Conservation (phyloP, 2,888 invertebrate genomes). For the Andrena bicolor region DNA sequence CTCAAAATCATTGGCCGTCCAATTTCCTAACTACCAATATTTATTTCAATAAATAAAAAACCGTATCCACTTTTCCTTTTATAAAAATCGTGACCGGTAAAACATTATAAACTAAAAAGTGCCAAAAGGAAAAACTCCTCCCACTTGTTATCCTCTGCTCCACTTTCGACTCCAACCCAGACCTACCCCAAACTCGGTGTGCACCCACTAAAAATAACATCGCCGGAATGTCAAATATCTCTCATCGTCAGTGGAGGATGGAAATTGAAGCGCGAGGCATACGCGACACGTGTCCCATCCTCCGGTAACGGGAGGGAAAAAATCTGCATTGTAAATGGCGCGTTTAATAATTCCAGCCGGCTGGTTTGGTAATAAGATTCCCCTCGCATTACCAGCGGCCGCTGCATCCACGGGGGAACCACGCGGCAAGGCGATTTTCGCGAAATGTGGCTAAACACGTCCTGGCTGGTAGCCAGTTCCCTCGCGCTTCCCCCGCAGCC, state of each 20-base stretch:
- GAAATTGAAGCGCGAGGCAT: not conserved
- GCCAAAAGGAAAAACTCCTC: too few species aligned
- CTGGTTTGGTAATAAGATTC: conserved; percentile 36
- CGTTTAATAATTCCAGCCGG: conserved; percentile 24
- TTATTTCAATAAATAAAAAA: too few species aligned
- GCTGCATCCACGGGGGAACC: conserved; percentile 5
- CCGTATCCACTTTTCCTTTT: too few species aligned
- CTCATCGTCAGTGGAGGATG: not conserved
- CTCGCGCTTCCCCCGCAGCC: conserved; percentile 19
- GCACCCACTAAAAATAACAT: too few species aligned
- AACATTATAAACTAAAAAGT: not conserved
- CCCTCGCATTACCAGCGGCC: conserved; percentile 1
- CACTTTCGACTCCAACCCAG: too few species aligned
- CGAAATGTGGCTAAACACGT: conserved; percentile 47
- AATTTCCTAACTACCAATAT: too few species aligned
- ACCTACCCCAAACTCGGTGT: too few species aligned
- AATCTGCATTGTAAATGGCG: conserved; percentile 33
- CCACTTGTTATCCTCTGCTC: too few species aligned
- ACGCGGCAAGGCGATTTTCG: not conserved
- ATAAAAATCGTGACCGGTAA: not conserved
- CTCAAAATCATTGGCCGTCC: too few species aligned
- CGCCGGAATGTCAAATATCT: too few species aligned
- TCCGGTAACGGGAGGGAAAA: not conserved
- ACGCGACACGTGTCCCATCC: not conserved
- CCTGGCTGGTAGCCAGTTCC: conserved; percentile 40